Percentiles rank a stretch among this genome's conserved stretches.
phyloP scores from a whole-genome alignment of 1,140 invertebrate species.

The Tachypleus tridentatus region DNA sequence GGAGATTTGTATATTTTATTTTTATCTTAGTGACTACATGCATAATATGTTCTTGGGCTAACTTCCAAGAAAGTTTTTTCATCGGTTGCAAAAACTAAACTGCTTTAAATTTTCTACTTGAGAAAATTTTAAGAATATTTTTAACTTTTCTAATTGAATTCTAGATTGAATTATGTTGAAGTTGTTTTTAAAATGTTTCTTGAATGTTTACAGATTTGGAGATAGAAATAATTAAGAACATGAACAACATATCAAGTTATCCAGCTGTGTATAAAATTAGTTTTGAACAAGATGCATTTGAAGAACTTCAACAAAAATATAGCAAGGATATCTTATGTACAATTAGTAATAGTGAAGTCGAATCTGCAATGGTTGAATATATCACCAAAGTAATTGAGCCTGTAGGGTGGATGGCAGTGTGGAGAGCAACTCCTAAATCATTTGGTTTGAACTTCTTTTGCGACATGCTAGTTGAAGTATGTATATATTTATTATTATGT shows the following conservation, averaged over 20 bases:
- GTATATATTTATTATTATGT: conserved; percentile 3
- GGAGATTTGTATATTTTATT: too few species aligned
- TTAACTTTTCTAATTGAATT: too few species aligned
- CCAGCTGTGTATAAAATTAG: background rate
- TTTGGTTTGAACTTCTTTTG: conserved; percentile 7
- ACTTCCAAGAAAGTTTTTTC: too few species aligned
- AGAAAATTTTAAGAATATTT: too few species aligned
- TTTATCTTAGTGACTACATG: too few species aligned
- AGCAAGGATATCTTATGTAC: conserved; percentile 9
- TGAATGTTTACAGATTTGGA: too few species aligned
- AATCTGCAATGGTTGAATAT: conserved; percentile 18
- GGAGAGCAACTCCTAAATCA: conserved; percentile 19
- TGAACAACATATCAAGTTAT: background rate
- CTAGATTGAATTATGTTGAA: too few species aligned
- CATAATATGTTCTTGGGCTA: too few species aligned
- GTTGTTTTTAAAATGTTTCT: too few species aligned
- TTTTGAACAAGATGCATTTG: background rate
- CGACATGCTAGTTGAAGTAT: conserved; percentile 26
- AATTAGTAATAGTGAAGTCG: conserved; percentile 6
- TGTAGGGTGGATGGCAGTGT: conserved; percentile 26
- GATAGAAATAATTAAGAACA: too few species aligned
- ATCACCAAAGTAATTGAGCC: conserved; percentile 23
- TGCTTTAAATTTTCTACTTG: too few species aligned
- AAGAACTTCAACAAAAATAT: background rate
- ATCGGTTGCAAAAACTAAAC: too few species aligned